These are phyloP conservation scores for Lasioglossum malachurum DNA, from an alignment of 2,888 invertebrate genomes.

Conservation along the genomic window DNA sequence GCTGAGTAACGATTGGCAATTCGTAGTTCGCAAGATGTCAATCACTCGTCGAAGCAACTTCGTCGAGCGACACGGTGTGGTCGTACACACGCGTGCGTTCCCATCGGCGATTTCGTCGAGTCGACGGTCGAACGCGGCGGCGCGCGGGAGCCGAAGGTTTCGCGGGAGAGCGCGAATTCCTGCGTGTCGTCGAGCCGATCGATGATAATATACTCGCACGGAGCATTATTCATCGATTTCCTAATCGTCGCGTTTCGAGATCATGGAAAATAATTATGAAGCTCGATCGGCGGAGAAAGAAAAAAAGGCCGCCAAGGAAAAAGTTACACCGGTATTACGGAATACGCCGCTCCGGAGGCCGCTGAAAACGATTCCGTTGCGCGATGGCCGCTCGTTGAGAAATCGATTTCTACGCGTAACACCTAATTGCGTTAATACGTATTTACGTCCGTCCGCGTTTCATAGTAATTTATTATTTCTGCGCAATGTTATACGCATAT, in stretches of 20 bases:
- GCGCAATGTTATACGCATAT: conserved; percentile 66
- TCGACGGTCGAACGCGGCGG: not conserved
- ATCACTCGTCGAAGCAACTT: not conserved
- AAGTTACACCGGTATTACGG: conserved; percentile 9
- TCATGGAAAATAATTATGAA: not conserved
- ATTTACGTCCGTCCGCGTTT: conserved; percentile 69
- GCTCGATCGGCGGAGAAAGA: not conserved
- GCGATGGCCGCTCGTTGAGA: conserved; percentile 44
- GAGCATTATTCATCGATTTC: conserved; percentile 2
- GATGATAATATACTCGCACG: not conserved
- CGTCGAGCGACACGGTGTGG: not conserved
- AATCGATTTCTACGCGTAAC: conserved; percentile 46
- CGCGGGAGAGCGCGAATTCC: conserved; percentile 6
- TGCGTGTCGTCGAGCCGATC: conserved; percentile 1
- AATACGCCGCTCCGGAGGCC: conserved; percentile 24
- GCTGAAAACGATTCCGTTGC: conserved; percentile 39
- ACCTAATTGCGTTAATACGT: conserved; percentile 68
- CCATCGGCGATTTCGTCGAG: not conserved
- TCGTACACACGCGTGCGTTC: not conserved
- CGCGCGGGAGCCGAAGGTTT: not conserved
- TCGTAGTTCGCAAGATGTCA: not conserved
- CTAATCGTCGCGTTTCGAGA: not conserved
- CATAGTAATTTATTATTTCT: conserved; percentile 74
- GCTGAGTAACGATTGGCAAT: not conserved
- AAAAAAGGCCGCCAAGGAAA: conserved; percentile 7